These are phyloP conservation scores for Gonioctena quinquepunctata DNA, from an alignment of 1,140 invertebrate genomes.

Conservation along the genomic window DNA sequence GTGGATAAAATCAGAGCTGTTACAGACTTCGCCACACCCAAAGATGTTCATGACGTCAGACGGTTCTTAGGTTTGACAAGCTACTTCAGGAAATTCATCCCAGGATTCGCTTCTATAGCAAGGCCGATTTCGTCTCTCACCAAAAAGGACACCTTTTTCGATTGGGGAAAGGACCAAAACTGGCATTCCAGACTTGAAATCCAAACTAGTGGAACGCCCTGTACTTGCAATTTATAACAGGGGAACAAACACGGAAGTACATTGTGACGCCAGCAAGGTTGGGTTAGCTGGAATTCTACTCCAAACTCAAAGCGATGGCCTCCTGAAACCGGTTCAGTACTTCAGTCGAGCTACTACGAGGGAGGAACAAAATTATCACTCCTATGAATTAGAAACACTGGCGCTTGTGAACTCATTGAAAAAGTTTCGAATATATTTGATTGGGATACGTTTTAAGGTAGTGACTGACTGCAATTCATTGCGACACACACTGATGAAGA, in stretches of 20 bases:
- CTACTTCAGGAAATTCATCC: conserved; percentile 43
- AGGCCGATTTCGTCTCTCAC: conserved; percentile 26
- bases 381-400: conserved; percentile 46
- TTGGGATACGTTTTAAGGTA: conserved; percentile 58
- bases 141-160: conserved; percentile 23
- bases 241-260: conserved; percentile 9
- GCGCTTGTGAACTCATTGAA: conserved; percentile 39
- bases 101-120: conserved; percentile 34
- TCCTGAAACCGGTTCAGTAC: conserved; percentile 38
- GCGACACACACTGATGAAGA: conserved; percentile 38
- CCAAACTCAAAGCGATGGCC: conserved; percentile 26
- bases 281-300: conserved; percentile 38
- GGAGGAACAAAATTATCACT: conserved; percentile 39
- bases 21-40: conserved; percentile 23
- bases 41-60: conserved; percentile 44
- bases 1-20: conserved; percentile 38
- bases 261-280: conserved; percentile 9
- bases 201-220: conserved; percentile 4
- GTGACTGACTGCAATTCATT: conserved; percentile 54
- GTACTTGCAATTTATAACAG: conserved; percentile 8
- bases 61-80: conserved; percentile 53
- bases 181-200: conserved; percentile 18
- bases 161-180: conserved; percentile 27
- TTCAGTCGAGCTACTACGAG: conserved; percentile 42
- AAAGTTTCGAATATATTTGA: conserved; percentile 54